Percentiles rank a stretch among this genome's conserved stretches.
Conservation (phyloP, 2,888 invertebrate genomes). For the Pollenia griseotomentosa region DNA sequence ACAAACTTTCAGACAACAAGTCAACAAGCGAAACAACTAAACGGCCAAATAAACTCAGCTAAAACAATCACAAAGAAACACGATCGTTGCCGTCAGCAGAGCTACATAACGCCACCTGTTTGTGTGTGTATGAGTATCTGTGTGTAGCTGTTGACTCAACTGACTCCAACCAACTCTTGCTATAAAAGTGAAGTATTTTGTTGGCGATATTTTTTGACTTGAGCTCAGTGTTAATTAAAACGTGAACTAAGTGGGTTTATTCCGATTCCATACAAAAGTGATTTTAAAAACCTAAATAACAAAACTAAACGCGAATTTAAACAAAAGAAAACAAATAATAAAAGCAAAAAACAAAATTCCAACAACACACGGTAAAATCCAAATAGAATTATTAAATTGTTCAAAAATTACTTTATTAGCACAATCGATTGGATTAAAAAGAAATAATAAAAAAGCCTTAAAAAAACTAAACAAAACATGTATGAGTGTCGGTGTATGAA, state of each 20-base stretch:
- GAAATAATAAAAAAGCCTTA: background rate
- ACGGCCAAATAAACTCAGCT: conserved; percentile 6
- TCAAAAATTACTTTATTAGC: background rate
- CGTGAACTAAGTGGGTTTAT: conserved; percentile 80
- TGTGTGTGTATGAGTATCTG: conserved; percentile 11
- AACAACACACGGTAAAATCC: conserved; percentile 55
- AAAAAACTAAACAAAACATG: background rate
- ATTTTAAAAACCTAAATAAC: conserved; percentile 28
- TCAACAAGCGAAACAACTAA: conserved; percentile 41
- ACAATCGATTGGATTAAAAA: background rate
- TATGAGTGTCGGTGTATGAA: background rate
- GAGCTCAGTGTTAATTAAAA: conserved; percentile 82
- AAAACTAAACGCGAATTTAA: conserved; percentile 26
- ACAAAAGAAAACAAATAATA: conserved; percentile 24
- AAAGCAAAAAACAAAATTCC: conserved; percentile 4
- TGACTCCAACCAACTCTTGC: conserved; percentile 72
- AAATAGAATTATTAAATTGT: conserved; percentile 30
- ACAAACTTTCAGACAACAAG: conserved; percentile 27
- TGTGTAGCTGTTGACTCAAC: conserved; percentile 47
- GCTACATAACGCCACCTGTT: background rate
- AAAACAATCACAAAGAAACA: conserved; percentile 54
- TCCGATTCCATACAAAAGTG: conserved; percentile 45
- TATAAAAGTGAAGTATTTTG: conserved; percentile 82
- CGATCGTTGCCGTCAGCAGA: conserved; percentile 65
- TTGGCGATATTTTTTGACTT: conserved; percentile 80